These are phyloP conservation scores for Neoseiulus cucumeris DNA, from an alignment of 1,140 invertebrate genomes.

Conservation along the genomic window DNA sequence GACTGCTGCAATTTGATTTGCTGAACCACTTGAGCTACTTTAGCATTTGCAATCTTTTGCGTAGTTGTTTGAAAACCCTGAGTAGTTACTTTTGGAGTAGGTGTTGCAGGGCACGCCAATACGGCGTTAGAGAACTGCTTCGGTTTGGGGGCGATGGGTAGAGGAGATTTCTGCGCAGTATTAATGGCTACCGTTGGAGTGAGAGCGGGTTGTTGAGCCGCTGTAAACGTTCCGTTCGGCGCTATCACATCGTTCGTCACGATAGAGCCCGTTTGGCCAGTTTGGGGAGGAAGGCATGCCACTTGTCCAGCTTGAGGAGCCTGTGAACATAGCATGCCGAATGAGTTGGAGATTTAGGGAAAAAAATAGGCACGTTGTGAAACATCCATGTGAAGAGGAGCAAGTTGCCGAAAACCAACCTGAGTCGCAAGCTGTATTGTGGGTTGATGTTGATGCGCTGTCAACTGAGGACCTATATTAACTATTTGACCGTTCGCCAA, in stretches of 20 bases:
- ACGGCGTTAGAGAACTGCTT: background rate
- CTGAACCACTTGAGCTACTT: conserved; percentile 1
- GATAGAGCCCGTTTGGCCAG: background rate
- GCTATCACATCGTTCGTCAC: background rate
- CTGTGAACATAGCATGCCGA: background rate
- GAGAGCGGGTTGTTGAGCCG: background rate
- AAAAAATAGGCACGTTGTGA: background rate
- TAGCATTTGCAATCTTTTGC: conserved; percentile 5
- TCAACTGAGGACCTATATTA: background rate
- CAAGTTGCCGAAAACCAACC: no score
- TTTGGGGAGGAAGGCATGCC: background rate
- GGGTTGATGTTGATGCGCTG: background rate
- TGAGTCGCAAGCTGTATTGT: background rate
- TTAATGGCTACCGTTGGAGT: background rate
- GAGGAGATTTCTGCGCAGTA: background rate
- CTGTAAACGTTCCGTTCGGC: background rate
- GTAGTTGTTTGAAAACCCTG: background rate
- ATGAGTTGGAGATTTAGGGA: background rate
- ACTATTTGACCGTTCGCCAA: background rate
- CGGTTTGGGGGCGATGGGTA: background rate
- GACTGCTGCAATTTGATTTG: conserved; percentile 6
- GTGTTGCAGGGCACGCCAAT: background rate
- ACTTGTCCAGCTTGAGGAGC: background rate
- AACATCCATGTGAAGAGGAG: background rate
- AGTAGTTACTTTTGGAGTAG: background rate